Percentiles rank a stretch among this genome's conserved stretches.
phyloP scores from a whole-genome alignment of 2,797 vertebrate species.

The Salmo trutta region DNA sequence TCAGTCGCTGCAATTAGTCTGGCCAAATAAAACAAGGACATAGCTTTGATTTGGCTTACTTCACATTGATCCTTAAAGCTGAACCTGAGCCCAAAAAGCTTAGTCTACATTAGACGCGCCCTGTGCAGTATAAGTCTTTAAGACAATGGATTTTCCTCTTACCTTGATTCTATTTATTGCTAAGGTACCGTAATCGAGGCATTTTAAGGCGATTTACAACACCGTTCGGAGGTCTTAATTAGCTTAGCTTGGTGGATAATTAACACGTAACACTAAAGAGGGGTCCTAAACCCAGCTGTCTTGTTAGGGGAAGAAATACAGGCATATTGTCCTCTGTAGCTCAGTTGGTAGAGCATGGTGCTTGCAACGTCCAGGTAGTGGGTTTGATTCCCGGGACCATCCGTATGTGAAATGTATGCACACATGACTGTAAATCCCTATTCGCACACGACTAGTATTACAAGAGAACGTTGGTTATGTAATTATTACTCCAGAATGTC shows the following conservation, averaged over 20 bases:
- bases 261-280: conserved; percentile 33
- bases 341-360: too few relatives aligned
- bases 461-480: too few relatives aligned
- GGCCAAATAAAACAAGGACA: conserved; percentile 35
- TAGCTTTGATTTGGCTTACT: conserved; percentile 42
- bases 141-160: conserved; percentile 54
- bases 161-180: conserved; percentile 53
- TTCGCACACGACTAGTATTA: too few relatives aligned
- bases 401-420: too few relatives aligned
- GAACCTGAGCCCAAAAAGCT: conserved; percentile 43
- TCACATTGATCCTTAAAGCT: conserved; percentile 42
- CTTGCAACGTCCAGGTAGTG: too few relatives aligned
- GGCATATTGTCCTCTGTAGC: background rate
- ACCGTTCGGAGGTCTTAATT: conserved; percentile 19
- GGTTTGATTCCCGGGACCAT: too few relatives aligned
- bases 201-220: conserved; percentile 33
- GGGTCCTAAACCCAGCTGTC: conserved; percentile 12
- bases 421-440: too few relatives aligned
- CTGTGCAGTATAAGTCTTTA: conserved; percentile 42
- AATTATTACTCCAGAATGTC: too few relatives aligned
- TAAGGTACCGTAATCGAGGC: conserved; percentile 35
- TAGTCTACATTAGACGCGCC: conserved; percentile 53
- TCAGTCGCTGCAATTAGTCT: conserved; percentile 40
- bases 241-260: conserved; percentile 30
- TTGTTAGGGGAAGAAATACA: conserved; percentile 5